Evolutionary conservation across 2,797 vertebrate species (phyloP).

Genomic region (Malurus leucopterus): DNA sequence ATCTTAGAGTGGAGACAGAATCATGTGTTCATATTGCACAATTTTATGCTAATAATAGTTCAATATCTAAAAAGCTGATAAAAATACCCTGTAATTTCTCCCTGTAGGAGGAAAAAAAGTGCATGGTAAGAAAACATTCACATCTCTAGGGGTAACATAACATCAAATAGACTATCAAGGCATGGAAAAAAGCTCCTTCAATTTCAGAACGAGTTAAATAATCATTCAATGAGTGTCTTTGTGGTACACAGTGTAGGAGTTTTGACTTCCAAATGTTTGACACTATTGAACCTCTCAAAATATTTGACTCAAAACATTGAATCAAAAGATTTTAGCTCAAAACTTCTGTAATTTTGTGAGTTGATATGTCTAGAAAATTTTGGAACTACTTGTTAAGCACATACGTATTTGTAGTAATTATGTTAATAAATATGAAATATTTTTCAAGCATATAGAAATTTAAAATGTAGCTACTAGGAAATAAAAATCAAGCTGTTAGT

Average conservation of each 20-base stretch:
- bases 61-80: neutral
- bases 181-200: neutral
- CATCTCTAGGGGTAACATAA: neutral
- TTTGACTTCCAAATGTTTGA: neutral
- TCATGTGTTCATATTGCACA: neutral
- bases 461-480: neutral
- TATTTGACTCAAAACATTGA: slow-evolving; percentile 6
- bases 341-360: neutral
- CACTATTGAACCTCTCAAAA: neutral
- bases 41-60: neutral
- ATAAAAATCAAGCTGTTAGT: neutral
- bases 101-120: neutral
- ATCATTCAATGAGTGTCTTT: neutral
- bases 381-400: neutral
- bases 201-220: neutral
- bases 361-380: neutral
- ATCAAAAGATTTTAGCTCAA: neutral
- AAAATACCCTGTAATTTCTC: neutral
- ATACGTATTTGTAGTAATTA: neutral
- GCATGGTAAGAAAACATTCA: neutral
- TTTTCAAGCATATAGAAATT: neutral
- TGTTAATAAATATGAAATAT: neutral
- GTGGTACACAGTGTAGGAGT: neutral
- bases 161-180: neutral
- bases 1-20: neutral